Evolutionary conservation across 2,888 invertebrate species (phyloP).

Genomic region (Ichneumoninae sp.): DNA sequence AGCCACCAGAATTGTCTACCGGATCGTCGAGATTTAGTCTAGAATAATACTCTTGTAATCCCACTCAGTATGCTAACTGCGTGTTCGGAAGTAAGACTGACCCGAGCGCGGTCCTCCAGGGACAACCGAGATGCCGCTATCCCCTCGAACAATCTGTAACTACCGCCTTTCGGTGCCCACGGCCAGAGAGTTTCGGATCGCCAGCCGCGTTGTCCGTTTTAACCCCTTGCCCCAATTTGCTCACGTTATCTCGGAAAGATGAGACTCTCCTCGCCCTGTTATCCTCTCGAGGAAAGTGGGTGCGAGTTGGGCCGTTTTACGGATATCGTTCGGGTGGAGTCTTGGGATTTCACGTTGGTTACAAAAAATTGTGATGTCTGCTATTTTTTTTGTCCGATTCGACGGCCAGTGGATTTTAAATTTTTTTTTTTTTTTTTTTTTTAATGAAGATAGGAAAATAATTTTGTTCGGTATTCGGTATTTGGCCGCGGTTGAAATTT

Average conservation of each 20-base stretch:
- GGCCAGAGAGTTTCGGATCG: neutral
- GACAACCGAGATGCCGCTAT: conserved; percentile 60
- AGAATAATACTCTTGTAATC: conserved; percentile 73
- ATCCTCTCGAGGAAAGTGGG: conserved; percentile 30
- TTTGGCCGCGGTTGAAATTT: neutral
- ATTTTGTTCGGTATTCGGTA: too few relatives aligned
- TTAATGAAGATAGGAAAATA: too few relatives aligned
- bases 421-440: too few relatives aligned
- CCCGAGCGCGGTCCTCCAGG: conserved; percentile 18
- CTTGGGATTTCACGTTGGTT: neutral
- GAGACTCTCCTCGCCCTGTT: neutral
- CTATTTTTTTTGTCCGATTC: neutral
- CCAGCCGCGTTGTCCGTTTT: conserved; percentile 4
- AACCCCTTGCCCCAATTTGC: conserved; percentile 38
- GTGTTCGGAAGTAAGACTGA: conserved; percentile 73
- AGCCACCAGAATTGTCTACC: conserved; percentile 34
- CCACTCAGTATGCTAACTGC: conserved; percentile 74
- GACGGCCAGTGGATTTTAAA: neutral
- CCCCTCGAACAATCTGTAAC: conserved; percentile 73
- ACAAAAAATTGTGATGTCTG: neutral
- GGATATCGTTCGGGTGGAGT: neutral
- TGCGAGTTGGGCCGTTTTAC: conserved; percentile 31
- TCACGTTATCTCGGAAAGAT: conserved; percentile 8
- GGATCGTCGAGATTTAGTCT: conserved; percentile 71
- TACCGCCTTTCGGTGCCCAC: conserved; percentile 51